A percentile compares a stretch with the other conserved stretches of the same genome.
Conservation (phyloP, 1,140 invertebrate genomes). For the Caenorhabditis latens region DNA sequence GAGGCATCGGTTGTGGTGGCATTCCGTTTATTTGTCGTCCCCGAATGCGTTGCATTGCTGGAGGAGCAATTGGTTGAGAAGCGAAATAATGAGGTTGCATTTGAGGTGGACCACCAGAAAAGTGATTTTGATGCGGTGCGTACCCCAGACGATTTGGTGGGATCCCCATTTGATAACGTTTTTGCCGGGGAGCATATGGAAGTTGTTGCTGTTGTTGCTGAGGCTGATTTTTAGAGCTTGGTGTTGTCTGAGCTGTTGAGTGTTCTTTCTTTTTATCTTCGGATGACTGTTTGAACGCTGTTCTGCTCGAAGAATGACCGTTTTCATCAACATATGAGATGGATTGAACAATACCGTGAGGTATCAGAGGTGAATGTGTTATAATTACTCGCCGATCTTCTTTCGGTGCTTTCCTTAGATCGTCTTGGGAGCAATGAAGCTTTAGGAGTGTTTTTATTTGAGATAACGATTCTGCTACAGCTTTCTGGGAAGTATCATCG, state of each 20-base stretch:
- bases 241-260: background rate
- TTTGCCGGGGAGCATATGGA: background rate
- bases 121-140: background rate
- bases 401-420: constrained; percentile 1
- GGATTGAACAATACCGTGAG: background rate
- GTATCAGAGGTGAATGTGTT: background rate
- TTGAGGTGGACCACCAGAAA: background rate
- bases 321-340: constrained; percentile 11
- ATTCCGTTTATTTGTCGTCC: background rate
- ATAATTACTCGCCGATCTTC: background rate
- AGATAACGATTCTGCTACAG: background rate
- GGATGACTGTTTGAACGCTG: background rate
- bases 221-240: background rate
- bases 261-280: background rate
- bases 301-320: background rate
- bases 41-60: background rate
- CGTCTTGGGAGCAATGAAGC: constrained; percentile 25
- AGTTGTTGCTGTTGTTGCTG: background rate
- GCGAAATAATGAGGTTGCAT: background rate
- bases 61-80: background rate
- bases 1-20: background rate
- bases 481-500: background rate
- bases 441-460: background rate
- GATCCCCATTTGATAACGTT: constrained; percentile 41
- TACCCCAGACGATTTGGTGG: constrained; percentile 28